Evolutionary conservation across 2,888 invertebrate species (phyloP), one percentile per base, ranked within the genome.

Genomic region (Bimastos eiseni): DNA sequence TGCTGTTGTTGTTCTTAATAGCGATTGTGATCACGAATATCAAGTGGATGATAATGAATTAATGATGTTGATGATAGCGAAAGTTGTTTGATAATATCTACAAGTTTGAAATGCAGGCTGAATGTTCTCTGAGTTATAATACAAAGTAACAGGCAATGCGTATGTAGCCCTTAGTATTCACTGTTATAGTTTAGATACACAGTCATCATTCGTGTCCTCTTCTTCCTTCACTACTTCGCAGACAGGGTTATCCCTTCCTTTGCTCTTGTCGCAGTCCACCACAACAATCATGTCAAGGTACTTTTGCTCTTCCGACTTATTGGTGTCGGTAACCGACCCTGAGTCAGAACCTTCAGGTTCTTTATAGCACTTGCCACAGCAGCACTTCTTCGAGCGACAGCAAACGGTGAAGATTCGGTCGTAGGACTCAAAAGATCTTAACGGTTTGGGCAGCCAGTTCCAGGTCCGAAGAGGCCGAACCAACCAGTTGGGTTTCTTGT

Each of bases 361-460:
- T 49, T 49, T 49, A 49, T 49, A 49, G 49, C 70, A 70, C 24
- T 34, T 37, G 89, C 89, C n/a, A 33, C 89, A 17, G 38, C 89
- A 89, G 19, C 89, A 89, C 36, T 37, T 37, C 44, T 89, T 41
- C 44, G 34, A n/a, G 8, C 90, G 38, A 49, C 90, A 90, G 90
- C 90, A 90, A 4, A n/a, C 21, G 34, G 84, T 38, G 11, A 89
- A 49, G 38, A 86, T 37, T 37, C 37, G 89, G 90, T 93, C 92
- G 37, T 92, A 91, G 2, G 92, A 92, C 30, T 89, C 92, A 19
- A 94, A 91, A 6, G 94, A 94, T 21, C 92, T 92, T 89, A 94
- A 88, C 89, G 92, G 93, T 37, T 90, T n/a, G 6, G 94, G 94
- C 11, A 94, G 92, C 89, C 92, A 94, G 17, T 94, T 90, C 94